phyloP scores from a whole-genome alignment of 2,888 invertebrate species.

The Eurytoma californica region DNA sequence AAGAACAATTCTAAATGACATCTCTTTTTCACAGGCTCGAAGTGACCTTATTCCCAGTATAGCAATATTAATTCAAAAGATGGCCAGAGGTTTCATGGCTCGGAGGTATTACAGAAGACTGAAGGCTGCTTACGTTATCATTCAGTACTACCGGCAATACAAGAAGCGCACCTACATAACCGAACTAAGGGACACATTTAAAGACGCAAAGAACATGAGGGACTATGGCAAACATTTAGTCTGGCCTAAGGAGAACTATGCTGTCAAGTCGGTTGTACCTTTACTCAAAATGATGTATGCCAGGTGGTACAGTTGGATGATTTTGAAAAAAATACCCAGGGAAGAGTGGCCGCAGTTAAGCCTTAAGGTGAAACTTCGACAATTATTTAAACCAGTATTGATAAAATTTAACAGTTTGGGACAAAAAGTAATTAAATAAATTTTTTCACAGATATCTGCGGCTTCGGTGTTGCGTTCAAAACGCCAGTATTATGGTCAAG shows the following conservation, averaged over 20 bases:
- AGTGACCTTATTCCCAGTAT: constrained; percentile 93
- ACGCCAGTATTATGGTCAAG: constrained; percentile 84
- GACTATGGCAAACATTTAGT: constrained; percentile 86
- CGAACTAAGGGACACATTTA: constrained; percentile 81
- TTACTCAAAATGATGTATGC: constrained; percentile 81
- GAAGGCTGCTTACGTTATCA: constrained; percentile 89
- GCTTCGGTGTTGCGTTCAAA: constrained; percentile 84
- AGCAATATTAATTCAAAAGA: constrained; percentile 94
- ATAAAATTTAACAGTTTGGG: neutral
- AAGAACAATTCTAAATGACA: neutral
- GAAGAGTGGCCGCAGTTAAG: constrained; percentile 92
- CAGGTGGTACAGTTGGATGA: constrained; percentile 93
- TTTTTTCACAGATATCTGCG: constrained; percentile 78
- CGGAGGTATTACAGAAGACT: constrained; percentile 88
- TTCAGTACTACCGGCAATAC: constrained; percentile 86
- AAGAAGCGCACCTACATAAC: constrained; percentile 85
- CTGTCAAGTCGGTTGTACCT: constrained; percentile 80
- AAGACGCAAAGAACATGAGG: constrained; percentile 80
- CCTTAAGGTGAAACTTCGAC: constrained; percentile 78
- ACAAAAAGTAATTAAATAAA: neutral
- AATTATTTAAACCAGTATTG: neutral
- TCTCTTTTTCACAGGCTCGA: constrained; percentile 77
- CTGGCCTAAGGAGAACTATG: constrained; percentile 89
- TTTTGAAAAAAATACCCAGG: constrained; percentile 86
- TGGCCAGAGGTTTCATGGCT: constrained; percentile 89